phyloP scores from a whole-genome alignment of 1,140 invertebrate species.

The Antheraea pernyi region DNA sequence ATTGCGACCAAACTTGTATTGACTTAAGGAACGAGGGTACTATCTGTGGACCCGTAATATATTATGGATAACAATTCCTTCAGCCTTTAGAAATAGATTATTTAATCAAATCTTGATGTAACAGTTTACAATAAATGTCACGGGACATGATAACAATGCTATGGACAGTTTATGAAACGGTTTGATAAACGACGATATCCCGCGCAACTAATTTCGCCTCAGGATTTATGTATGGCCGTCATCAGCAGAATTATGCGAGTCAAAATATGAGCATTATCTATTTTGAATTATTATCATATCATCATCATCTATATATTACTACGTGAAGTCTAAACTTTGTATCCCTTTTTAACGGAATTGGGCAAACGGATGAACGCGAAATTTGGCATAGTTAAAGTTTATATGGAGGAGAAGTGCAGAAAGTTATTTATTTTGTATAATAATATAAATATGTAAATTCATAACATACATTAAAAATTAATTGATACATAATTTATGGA shows the following conservation, averaged over 20 bases:
- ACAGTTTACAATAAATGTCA: conserved; percentile 56
- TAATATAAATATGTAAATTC: too few species aligned
- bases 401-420: too few species aligned
- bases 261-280: background rate
- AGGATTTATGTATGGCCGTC: conserved; percentile 53
- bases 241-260: conserved; percentile 34
- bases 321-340: too few species aligned
- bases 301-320: too few species aligned
- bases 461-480: too few species aligned
- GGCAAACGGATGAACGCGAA: too few species aligned
- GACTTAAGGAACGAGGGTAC: conserved; percentile 18
- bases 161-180: conserved; percentile 53
- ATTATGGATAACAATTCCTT: conserved; percentile 30
- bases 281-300: background rate
- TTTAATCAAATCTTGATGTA: conserved; percentile 39
- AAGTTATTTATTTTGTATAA: too few species aligned
- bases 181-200: conserved; percentile 58
- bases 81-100: conserved; percentile 35
- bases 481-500: too few species aligned
- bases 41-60: conserved; percentile 20
- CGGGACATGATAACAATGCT: conserved; percentile 57
- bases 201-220: conserved; percentile 31
- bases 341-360: too few species aligned
- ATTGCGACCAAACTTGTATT: conserved; percentile 23
- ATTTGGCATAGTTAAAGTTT: too few species aligned